Evolutionary conservation across 2,888 invertebrate genomes (phyloP).

Genomic region (Drosophila macrothrix): DNA sequence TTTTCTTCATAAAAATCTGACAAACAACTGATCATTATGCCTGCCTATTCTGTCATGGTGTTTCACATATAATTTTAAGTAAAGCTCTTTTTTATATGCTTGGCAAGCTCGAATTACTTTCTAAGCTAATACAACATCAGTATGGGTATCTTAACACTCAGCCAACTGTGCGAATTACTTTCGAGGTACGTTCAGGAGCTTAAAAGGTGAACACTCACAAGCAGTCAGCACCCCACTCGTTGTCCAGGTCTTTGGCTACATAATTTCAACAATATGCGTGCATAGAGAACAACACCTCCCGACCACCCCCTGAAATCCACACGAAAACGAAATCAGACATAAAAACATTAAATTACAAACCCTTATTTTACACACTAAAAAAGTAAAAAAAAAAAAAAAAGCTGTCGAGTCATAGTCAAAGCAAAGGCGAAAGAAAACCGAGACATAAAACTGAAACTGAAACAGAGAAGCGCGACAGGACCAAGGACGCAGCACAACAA

Average conservation of each 20-base stretch:
- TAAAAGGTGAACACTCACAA: conserved; percentile 68
- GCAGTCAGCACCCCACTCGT: conserved; percentile 11
- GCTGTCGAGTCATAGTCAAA: conserved; percentile 37
- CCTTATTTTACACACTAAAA: conserved; percentile 78
- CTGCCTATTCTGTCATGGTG: not conserved
- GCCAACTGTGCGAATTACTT: conserved; percentile 46
- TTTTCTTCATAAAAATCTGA: not conserved
- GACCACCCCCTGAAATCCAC: conserved; percentile 33
- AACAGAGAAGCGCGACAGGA: conserved; percentile 63
- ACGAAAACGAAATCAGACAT: conserved; percentile 80
- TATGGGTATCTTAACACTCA: not conserved
- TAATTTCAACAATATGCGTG: conserved; percentile 83
- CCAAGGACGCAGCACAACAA: conserved; percentile 68
- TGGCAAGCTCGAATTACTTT: not conserved
- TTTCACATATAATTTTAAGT: not conserved
- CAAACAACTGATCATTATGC: not conserved
- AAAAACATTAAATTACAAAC: conserved; percentile 83
- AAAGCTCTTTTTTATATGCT: not conserved
- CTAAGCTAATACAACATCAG: not conserved
- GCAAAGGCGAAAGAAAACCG: conserved; percentile 55
- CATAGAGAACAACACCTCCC: conserved; percentile 53
- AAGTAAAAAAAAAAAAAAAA: conserved; percentile 54
- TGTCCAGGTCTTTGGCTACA: conserved; percentile 64
- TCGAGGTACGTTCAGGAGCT: conserved; percentile 45
- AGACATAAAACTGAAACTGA: conserved; percentile 73